phyloP scores from a whole-genome alignment of 1,140 invertebrate genomes.

The Neomicropteryx cornuta region DNA sequence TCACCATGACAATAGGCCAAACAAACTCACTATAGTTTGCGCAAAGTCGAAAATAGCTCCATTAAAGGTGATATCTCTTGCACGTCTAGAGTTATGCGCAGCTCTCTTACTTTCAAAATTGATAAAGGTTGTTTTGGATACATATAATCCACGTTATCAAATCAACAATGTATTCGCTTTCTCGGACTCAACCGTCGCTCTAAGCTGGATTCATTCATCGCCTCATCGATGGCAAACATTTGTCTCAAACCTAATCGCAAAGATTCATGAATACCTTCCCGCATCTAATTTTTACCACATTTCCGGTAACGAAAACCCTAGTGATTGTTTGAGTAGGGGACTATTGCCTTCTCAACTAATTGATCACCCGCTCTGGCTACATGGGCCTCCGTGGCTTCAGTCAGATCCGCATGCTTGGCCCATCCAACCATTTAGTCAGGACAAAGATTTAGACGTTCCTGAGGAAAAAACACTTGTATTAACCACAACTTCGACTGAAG shows the following conservation, averaged over 20 bases:
- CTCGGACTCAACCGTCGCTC: slow-evolving; percentile 22
- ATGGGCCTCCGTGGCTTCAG: slow-evolving; percentile 7
- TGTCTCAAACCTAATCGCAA: slow-evolving; percentile 25
- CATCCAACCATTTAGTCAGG: slow-evolving; percentile 3
- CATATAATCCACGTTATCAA: slow-evolving; percentile 10
- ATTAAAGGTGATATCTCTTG: no score
- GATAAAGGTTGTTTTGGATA: slow-evolving; percentile 13
- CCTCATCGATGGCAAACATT: slow-evolving; percentile 23
- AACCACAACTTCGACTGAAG: neutral
- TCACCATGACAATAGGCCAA: no score
- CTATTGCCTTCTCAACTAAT: slow-evolving; percentile 13
- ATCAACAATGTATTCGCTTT: slow-evolving; percentile 9
- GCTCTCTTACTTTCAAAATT: slow-evolving; percentile 14
- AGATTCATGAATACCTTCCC: slow-evolving; percentile 21
- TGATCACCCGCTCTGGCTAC: slow-evolving; percentile 14
- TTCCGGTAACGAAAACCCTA: slow-evolving; percentile 17
- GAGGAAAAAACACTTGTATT: neutral
- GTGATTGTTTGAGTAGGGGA: slow-evolving; percentile 17
- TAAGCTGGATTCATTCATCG: slow-evolving; percentile 22
- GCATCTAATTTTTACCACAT: slow-evolving; percentile 19
- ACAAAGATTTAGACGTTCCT: neutral
- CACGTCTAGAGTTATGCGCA: no score
- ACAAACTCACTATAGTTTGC: no score
- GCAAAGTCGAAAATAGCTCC: no score
- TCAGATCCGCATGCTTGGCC: neutral